Conservation (phyloP, 1,140 invertebrate genomes). For the Steinernema feltiae region DNA sequence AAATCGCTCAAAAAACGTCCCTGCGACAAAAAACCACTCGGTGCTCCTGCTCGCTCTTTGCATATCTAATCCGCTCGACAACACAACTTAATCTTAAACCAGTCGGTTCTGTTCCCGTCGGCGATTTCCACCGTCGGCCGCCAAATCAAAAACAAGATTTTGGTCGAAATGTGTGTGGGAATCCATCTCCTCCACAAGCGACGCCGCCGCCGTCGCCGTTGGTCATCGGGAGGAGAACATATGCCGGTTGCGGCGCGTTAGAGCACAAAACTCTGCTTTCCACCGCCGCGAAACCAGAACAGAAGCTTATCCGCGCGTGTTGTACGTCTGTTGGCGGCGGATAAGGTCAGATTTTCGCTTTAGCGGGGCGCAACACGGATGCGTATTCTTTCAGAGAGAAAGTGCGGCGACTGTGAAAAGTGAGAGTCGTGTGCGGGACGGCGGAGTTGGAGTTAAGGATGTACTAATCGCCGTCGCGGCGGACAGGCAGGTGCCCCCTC, state of each 20-base stretch:
- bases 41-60: too few relatives aligned
- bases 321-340: background rate
- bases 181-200: background rate
- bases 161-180: background rate
- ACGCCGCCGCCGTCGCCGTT: too few relatives aligned
- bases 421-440: background rate
- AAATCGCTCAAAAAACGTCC: too few relatives aligned
- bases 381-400: too few relatives aligned
- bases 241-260: too few relatives aligned
- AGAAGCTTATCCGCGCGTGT: background rate
- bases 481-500: background rate
- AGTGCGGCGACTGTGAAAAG: too few relatives aligned
- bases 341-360: conserved; percentile 2
- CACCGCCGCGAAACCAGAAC: background rate
- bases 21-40: too few relatives aligned
- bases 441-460: background rate
- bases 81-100: too few relatives aligned
- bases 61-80: too few relatives aligned
- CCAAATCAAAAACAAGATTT: background rate
- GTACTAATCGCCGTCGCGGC: background rate
- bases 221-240: too few relatives aligned
- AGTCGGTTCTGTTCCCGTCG: too few relatives aligned
- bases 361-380: background rate
- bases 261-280: too few relatives aligned
- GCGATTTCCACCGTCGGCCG: background rate